Base-by-base conservation (phyloP, 2,113 vertebrate species). In the Microcebus griseorufus region DNA sequence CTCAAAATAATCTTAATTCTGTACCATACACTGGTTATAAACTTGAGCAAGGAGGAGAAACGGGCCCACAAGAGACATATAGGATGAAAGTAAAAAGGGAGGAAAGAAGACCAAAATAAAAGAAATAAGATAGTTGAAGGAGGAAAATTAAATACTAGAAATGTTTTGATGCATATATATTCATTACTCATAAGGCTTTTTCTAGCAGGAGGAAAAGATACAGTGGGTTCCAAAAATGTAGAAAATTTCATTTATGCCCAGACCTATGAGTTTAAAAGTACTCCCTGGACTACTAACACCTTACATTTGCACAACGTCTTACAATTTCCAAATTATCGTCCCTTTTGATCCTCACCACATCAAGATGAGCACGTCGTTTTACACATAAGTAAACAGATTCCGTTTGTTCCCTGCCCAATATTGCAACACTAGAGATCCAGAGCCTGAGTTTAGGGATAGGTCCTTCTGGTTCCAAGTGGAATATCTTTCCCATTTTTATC, bases 301-400 rank as follows among this genome's bases (percentile, higher is more conserved):
- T 60, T 42, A 25, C 6, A 29, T 73, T 65, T 48, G 75, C 39
- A 23, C 62, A 29, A 8, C 17, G 42, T n/a, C 53, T 78, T 32
- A 48, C 22, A 55, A 5, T 76, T 87, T 85, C 32, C 48, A 83
- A 60, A 34, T 25, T 17, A 11, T 9, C 69, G 32, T 69, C 39
- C 18, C 34, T 69, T 73, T 16, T 53, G 48, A 65, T 13, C 17
- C n/a, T 69, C 13, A 29, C 0, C 11, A 2, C 80, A 2, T 10
- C 8, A 3, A 12, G 25, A 64, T 0, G 29, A 48, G 20, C 22
- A 3, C 6, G 18, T 65, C n/a, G 1, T 39, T 64, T 62, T 32
- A 20, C 9, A 29, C 1, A 11, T 0, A 5, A 48, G 69, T 8
- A 3, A 72, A 9, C n/a, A 60, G 42, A 45, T 9, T 4, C 37